phyloP scores from a whole-genome alignment of 2,797 vertebrate genomes.

The Oceanodroma leucorhoa region DNA sequence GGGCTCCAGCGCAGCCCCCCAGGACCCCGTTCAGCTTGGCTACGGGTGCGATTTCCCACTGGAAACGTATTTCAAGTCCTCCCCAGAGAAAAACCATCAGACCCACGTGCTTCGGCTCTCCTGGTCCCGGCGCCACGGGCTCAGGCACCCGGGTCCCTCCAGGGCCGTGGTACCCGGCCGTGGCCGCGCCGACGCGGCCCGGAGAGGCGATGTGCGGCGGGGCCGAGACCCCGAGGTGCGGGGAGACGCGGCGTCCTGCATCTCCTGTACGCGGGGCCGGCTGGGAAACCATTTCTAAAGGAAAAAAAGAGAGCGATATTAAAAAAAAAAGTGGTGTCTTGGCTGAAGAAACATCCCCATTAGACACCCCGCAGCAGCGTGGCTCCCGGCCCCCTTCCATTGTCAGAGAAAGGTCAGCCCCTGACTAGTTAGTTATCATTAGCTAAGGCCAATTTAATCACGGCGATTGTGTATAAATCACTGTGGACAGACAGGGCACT shows the following conservation, averaged over 20 bases:
- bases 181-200: fast-evolving
- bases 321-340: background rate
- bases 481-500: background rate
- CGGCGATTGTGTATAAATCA: constrained; percentile 29
- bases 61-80: background rate
- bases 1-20: background rate
- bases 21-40: too few species aligned
- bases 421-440: constrained; percentile 47
- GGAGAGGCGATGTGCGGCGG: fast-evolving
- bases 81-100: background rate
- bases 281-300: background rate
- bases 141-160: background rate
- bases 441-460: constrained; percentile 64
- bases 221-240: background rate
- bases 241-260: fast-evolving
- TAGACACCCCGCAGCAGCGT: background rate
- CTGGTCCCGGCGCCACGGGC: fast-evolving
- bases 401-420: constrained; percentile 29
- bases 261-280: fast-evolving
- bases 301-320: background rate
- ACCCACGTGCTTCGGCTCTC: background rate
- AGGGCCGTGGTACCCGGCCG: background rate
- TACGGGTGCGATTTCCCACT: background rate
- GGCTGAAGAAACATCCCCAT: background rate
- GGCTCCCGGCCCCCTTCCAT: background rate